Conservation (phyloP, 2,888 invertebrate genomes). For the Ischnus inquisitorius region DNA sequence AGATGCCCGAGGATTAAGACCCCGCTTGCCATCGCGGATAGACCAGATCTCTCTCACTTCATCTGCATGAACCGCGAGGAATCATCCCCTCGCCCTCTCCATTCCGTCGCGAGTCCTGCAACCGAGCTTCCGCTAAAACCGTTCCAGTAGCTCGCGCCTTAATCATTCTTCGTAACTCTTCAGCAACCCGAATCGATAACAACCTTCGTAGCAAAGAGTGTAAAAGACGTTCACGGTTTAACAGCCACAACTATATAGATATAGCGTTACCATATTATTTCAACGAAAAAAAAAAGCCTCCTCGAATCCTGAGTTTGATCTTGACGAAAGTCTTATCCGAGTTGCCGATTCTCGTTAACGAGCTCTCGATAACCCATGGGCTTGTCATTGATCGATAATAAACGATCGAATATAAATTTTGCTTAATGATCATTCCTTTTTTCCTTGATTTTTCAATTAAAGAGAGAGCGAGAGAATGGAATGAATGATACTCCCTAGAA, state of each 20-base stretch:
- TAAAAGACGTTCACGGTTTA: conserved; percentile 50
- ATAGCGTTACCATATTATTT: conserved; percentile 39
- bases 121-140: neutral
- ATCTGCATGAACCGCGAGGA: conserved; percentile 23
- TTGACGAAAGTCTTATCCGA: neutral
- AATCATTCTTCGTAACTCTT: conserved; percentile 64
- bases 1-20: conserved; percentile 70
- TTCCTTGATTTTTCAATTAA: neutral
- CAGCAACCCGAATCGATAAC: conserved; percentile 56
- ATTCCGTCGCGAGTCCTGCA: conserved; percentile 33
- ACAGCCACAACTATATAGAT: conserved; percentile 19
- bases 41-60: conserved; percentile 37
- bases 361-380: neutral
- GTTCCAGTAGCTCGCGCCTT: conserved; percentile 45
- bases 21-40: conserved; percentile 37
- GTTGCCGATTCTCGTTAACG: neutral
- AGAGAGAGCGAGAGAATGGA: neutral
- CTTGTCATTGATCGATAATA: neutral
- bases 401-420: neutral
- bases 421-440: neutral
- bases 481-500: neutral
- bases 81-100: neutral
- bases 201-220: conserved; percentile 36
- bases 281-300: neutral
- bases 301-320: neutral